Conservation (phyloP, 2,797 vertebrate genomes). For the Macropodus opercularis region DNA sequence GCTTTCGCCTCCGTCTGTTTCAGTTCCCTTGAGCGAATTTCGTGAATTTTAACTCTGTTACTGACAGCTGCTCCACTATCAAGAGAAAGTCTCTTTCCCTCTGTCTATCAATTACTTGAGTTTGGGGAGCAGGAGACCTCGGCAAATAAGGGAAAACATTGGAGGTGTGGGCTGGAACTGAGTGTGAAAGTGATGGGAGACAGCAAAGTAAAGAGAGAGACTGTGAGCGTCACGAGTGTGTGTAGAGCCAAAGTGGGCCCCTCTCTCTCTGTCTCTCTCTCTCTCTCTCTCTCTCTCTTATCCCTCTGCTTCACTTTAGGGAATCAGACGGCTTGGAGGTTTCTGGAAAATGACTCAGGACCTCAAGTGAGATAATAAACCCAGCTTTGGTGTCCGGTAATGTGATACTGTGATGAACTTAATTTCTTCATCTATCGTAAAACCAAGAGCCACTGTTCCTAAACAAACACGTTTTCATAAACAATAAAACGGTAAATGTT, state of each 20-base stretch:
- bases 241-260: conserved; percentile 1
- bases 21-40: conserved; percentile 31
- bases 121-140: conserved; percentile 9
- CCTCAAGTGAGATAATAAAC: background rate
- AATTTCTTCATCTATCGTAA: background rate
- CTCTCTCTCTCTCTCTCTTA: conserved; percentile 22
- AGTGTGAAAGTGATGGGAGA: conserved; percentile 40
- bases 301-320: conserved; percentile 23
- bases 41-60: conserved; percentile 47
- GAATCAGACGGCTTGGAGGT: conserved; percentile 37
- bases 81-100: conserved; percentile 27
- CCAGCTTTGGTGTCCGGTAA: background rate
- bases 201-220: conserved; percentile 42
- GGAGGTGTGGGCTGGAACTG: conserved; percentile 38
- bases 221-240: conserved; percentile 32
- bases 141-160: background rate
- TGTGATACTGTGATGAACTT: background rate
- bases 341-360: conserved; percentile 23
- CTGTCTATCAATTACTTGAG: conserved; percentile 44
- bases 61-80: conserved; percentile 42
- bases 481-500: conserved; percentile 33
- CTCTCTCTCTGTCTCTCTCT: conserved; percentile 15
- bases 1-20: conserved; percentile 12
- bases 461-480: conserved; percentile 12
- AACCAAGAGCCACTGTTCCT: background rate